These are phyloP conservation scores for Galaxias olidus DNA, from an alignment of 2,797 vertebrate species.

Conservation along the genomic window DNA sequence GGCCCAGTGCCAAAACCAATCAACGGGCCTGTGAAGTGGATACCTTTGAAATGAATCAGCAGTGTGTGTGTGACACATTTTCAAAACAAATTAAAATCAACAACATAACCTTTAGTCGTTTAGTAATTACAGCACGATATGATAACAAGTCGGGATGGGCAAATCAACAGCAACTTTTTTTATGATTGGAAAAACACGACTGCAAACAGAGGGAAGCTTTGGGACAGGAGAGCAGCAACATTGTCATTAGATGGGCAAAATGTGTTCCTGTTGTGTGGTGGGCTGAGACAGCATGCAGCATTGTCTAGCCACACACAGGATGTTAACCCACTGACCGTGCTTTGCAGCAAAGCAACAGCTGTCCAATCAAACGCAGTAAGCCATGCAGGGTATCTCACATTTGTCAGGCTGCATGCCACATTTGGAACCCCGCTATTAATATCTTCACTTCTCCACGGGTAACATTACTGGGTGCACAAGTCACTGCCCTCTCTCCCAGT, in stretches of 20 bases:
- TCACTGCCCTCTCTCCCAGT: constrained; percentile 28
- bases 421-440: constrained; percentile 32
- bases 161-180: constrained; percentile 11
- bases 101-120: background rate
- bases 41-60: constrained; percentile 43
- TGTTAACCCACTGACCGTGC: background rate
- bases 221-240: background rate
- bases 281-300: constrained; percentile 29
- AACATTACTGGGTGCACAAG: constrained; percentile 27
- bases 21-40: constrained; percentile 10
- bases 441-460: constrained; percentile 46
- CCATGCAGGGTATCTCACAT: constrained; percentile 60
- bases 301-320: background rate
- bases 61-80: constrained; percentile 51
- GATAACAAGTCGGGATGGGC: constrained; percentile 7
- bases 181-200: constrained; percentile 9
- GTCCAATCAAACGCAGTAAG: constrained; percentile 46
- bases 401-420: constrained; percentile 43
- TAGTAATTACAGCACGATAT: constrained; percentile 9
- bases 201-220: background rate
- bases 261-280: background rate
- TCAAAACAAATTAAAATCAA: constrained; percentile 6
- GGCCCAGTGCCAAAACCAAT: constrained; percentile 11
- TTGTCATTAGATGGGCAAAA: constrained; percentile 3
- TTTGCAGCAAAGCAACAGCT: constrained; percentile 59